These are phyloP conservation scores for Caenorhabditis zanzibari DNA, from an alignment of 2,888 invertebrate species.

Conservation along the genomic window DNA sequence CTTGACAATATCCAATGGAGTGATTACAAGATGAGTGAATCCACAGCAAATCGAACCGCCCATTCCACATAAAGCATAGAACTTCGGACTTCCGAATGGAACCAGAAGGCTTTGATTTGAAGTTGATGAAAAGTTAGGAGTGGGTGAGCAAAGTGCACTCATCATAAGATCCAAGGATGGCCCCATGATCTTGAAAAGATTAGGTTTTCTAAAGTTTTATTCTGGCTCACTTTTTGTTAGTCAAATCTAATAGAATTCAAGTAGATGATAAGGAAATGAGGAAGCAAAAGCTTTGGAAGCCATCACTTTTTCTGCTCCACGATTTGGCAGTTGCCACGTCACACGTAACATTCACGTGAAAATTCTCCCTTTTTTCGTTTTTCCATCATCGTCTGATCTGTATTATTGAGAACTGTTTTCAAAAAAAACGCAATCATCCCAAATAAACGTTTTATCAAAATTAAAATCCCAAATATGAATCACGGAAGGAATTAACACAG, in stretches of 20 bases:
- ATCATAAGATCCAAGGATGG: constrained; percentile 40
- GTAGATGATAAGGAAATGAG: constrained; percentile 15
- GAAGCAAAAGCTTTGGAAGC: neutral
- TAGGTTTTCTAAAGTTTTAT: too few species aligned
- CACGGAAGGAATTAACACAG: constrained; percentile 16
- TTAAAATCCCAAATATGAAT: neutral
- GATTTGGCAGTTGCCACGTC: neutral
- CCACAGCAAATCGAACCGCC: constrained; percentile 92
- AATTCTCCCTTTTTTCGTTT: neutral
- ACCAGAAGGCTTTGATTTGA: constrained; percentile 7
- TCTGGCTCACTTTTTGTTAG: constrained; percentile 23
- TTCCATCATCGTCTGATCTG: too few species aligned
- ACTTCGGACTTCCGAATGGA: constrained; percentile 89
- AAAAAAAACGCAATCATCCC: too few species aligned
- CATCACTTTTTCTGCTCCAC: neutral
- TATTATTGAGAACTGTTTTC: too few species aligned
- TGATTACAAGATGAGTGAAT: constrained; percentile 90
- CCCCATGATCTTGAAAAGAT: constrained; percentile 14
- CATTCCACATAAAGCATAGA: constrained; percentile 93
- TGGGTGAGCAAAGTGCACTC: constrained; percentile 1
- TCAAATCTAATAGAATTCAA: constrained; percentile 25
- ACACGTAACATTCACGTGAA: neutral
- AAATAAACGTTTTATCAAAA: neutral
- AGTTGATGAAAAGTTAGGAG: constrained; percentile 1
- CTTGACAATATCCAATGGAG: constrained; percentile 95